phyloP scores from a whole-genome alignment of 2,888 invertebrate species.

The Orgyia antiqua region DNA sequence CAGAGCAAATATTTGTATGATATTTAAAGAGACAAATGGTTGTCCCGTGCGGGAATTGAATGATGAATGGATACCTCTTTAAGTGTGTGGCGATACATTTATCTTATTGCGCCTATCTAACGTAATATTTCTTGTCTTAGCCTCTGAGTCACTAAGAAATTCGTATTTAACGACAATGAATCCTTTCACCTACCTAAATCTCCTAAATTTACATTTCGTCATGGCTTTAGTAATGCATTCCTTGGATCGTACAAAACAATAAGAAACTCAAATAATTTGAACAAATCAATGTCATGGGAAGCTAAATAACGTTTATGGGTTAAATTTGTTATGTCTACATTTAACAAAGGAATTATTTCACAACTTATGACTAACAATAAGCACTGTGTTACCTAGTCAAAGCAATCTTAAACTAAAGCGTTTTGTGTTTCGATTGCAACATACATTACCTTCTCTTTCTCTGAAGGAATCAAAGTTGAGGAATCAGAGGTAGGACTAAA shows the following conservation, averaged over 20 bases:
- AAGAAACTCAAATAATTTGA: constrained; percentile 11
- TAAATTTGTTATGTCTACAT: constrained; percentile 30
- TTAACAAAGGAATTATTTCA: constrained; percentile 28
- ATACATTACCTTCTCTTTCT: constrained; percentile 5
- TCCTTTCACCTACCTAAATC: constrained; percentile 13
- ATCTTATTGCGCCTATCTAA: no score
- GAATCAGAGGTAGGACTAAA: no score
- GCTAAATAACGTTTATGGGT: constrained; percentile 18
- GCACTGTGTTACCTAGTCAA: constrained; percentile 26
- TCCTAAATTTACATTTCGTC: constrained; percentile 15
- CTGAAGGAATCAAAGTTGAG: neutral
- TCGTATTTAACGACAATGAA: no score
- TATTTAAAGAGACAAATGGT: no score
- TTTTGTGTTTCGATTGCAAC: neutral
- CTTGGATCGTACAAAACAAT: constrained; percentile 5
- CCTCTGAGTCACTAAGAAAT: no score
- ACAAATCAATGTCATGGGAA: constrained; percentile 32
- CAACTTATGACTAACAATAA: constrained; percentile 19
- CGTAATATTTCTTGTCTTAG: no score
- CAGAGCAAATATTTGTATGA: no score
- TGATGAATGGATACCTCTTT: no score
- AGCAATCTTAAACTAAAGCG: neutral
- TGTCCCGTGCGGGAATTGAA: no score
- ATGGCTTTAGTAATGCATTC: constrained; percentile 11
- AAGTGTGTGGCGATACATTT: no score